phyloP scores from a whole-genome alignment of 2,113 vertebrate species.

The Triplophysa tibetana region DNA sequence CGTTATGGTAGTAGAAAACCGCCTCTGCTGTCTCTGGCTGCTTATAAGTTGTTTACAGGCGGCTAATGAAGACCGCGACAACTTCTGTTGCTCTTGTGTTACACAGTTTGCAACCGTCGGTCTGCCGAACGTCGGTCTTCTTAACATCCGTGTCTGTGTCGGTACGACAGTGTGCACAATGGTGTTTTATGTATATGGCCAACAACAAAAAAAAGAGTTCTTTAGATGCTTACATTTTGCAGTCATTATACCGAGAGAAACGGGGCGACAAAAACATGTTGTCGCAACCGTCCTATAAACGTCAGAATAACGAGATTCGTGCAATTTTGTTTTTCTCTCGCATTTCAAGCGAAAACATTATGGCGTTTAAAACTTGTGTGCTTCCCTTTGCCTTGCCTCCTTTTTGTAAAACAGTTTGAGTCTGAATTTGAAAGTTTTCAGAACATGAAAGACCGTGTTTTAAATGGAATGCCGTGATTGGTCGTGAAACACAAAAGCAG shows the following conservation, averaged over 20 bases:
- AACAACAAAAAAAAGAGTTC: slow-evolving; percentile 18
- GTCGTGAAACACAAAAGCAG: slow-evolving; percentile 34
- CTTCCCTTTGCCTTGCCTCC: neutral
- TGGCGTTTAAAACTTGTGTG: too few relatives aligned
- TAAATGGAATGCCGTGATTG: slow-evolving; percentile 32
- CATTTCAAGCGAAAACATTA: neutral
- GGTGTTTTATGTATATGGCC: slow-evolving; percentile 28
- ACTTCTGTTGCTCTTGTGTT: slow-evolving; percentile 35
- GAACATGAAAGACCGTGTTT: slow-evolving; percentile 30
- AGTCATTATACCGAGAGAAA: slow-evolving; percentile 11
- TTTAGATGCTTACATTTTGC: slow-evolving; percentile 36
- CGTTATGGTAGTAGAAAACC: slow-evolving; percentile 48
- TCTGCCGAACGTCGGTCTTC: slow-evolving; percentile 32
- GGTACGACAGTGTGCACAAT: neutral
- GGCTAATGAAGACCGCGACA: slow-evolving; percentile 31
- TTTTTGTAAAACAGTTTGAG: slow-evolving; percentile 1
- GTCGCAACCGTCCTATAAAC: slow-evolving; percentile 1
- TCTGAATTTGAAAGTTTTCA: slow-evolving; percentile 27
- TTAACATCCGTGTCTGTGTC: neutral
- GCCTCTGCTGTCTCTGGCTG: slow-evolving; percentile 48
- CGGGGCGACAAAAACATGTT: neutral
- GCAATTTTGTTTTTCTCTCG: neutral
- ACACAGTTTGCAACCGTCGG: slow-evolving; percentile 7
- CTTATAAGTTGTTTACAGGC: slow-evolving; percentile 56
- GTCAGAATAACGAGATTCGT: slow-evolving; percentile 37